Percentiles rank a stretch among this genome's conserved stretches.
Evolutionary conservation across 1,140 invertebrate genomes (phyloP).

Genomic region (Eciton burchellii): DNA sequence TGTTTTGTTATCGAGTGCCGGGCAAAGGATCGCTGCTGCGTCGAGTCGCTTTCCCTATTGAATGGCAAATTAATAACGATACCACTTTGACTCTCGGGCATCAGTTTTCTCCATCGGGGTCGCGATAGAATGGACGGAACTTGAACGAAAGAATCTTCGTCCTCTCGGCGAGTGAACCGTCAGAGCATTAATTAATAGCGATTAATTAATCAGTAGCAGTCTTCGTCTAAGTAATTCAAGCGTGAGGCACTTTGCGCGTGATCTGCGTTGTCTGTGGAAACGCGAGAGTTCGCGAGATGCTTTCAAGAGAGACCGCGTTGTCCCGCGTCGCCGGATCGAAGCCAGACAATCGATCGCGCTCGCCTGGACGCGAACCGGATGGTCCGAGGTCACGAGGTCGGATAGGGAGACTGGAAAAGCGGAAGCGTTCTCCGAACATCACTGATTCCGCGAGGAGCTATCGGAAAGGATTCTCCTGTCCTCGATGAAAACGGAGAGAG

Average conservation of each 20-base stretch:
- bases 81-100: neutral
- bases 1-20: neutral
- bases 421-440: neutral
- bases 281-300: neutral
- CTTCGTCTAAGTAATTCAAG: slow-evolving; percentile 29
- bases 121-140: slow-evolving; percentile 27
- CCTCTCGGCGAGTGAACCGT: neutral
- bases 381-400: neutral
- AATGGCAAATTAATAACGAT: too few relatives aligned
- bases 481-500: slow-evolving; percentile 17
- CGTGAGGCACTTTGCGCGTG: slow-evolving; percentile 7
- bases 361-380: neutral
- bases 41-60: neutral
- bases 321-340: slow-evolving; percentile 21
- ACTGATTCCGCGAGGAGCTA: slow-evolving; percentile 8
- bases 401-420: neutral
- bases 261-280: neutral
- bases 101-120: slow-evolving; percentile 9
- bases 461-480: slow-evolving; percentile 25
- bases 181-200: neutral
- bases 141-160: slow-evolving; percentile 13
- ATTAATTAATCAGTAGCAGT: slow-evolving; percentile 42
- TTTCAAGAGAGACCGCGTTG: neutral
- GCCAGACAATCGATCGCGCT: slow-evolving; percentile 32
- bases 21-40: neutral